Evolutionary conservation across 2,888 invertebrate species (phyloP), one percentile per base, ranked within the genome.

Genomic region (Argynnis bischoffii): DNA sequence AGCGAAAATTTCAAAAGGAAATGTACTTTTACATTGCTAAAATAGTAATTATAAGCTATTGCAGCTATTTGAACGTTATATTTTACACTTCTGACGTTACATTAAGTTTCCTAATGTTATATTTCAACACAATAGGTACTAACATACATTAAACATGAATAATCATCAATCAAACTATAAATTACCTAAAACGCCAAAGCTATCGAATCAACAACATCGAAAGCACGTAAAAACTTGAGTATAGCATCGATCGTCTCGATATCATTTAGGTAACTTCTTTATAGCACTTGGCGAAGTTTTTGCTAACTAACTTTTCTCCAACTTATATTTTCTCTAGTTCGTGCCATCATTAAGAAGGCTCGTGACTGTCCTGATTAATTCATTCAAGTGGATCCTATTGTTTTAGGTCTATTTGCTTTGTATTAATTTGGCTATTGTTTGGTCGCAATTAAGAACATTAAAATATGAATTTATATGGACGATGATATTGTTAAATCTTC

Each of bases 361-460:
- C 91, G 90, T 92, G 91, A 90, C 89, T 85, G 73, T 74, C 83
- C 81, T 86, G 87, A 90, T 91, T 90, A 90, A 90, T 90, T 88
- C 85, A 85, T 84, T 78, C 74, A 69, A 76, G 72, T 77, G 74
- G 74, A 75, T 18, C 71, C 64, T 75, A 68, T 72, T 72, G 60
- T 51, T 69, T 65, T 56, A 57, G 68, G 51, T 51, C 54, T 74
- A 55, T 67, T 67, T 66, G 63, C 67, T 70, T 75, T 73, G 71
- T 72, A 70, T 72, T 73, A 74, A 72, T 75, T 72, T 65, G 54
- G 61, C 63, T 54, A 71, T 72, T 72, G 75, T 74, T 70, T 63
- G 60, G 55, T 61, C 56, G 53, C 59, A 63, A 63, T 68, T 56
- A 56, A 55, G 51, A 64, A 51, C 66, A 59, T 73, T 70, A 72